Evolutionary conservation across 2,797 vertebrate genomes (phyloP).

Genomic region (Poecilia picta): DNA sequence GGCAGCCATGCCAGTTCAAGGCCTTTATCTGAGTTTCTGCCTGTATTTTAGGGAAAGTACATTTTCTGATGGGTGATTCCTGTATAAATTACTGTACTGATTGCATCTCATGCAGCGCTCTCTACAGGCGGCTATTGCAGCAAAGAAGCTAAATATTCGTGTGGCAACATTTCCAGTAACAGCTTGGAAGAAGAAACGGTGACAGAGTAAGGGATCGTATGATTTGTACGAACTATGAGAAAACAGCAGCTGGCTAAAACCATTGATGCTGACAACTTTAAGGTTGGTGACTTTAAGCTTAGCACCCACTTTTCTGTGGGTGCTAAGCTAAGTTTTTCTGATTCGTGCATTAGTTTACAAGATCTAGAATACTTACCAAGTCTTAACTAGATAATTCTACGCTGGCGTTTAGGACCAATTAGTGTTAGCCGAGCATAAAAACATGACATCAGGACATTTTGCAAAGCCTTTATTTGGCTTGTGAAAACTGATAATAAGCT

Average conservation of each 20-base stretch:
- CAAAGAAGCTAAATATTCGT: background rate
- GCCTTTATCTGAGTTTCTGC: background rate
- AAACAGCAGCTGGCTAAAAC: background rate
- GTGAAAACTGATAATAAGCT: background rate
- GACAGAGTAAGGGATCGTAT: background rate
- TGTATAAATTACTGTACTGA: background rate
- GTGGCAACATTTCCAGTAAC: background rate
- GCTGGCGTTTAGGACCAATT: background rate
- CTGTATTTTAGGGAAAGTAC: background rate
- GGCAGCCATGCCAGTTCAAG: background rate
- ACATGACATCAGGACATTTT: background rate
- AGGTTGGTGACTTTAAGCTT: background rate
- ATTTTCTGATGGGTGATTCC: background rate
- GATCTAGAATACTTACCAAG: background rate
- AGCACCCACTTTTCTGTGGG: background rate
- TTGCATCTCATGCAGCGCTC: background rate
- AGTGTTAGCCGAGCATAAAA: background rate
- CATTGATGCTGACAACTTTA: background rate
- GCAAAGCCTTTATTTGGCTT: background rate
- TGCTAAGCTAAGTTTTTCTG: background rate
- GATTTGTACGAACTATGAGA: no score
- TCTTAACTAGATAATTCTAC: background rate
- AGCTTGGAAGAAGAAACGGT: background rate
- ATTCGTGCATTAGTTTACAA: background rate
- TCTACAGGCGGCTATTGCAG: background rate